Conservation (phyloP, 2,888 invertebrate genomes). For the Abrostola triplasia region DNA sequence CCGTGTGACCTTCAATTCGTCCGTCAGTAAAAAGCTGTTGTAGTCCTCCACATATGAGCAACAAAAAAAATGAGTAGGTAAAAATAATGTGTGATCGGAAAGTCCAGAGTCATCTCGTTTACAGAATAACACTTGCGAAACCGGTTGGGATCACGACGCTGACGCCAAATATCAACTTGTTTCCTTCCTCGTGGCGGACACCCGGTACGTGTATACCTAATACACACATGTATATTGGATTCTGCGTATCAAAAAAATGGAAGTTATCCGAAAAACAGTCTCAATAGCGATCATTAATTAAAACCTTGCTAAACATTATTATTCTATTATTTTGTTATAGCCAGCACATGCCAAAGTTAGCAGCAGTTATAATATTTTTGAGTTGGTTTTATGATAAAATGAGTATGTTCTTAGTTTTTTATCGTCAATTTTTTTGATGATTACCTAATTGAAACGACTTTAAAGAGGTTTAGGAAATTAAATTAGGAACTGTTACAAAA, state of each 20-base stretch:
- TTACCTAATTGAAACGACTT: no score
- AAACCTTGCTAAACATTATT: no score
- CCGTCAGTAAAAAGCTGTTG: constrained; percentile 77
- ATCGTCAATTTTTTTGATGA: no score
- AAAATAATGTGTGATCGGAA: constrained; percentile 78
- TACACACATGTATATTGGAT: constrained; percentile 30
- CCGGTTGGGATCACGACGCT: constrained; percentile 76
- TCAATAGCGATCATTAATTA: neutral
- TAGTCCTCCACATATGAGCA: constrained; percentile 66
- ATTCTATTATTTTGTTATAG: no score
- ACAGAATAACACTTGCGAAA: constrained; percentile 87
- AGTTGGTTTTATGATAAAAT: no score
- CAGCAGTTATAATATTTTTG: no score
- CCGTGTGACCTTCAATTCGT: constrained; percentile 80
- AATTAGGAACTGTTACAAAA: no score
- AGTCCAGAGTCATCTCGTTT: constrained; percentile 85
- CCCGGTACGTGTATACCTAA: constrained; percentile 45
- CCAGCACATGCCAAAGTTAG: no score
- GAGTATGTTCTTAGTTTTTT: no score
- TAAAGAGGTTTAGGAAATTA: no score
- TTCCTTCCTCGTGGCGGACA: constrained; percentile 82
- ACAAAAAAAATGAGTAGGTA: constrained; percentile 62
- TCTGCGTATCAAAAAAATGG: constrained; percentile 7
- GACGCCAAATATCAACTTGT: constrained; percentile 82
- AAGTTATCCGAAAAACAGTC: neutral